Evolutionary conservation across 2,797 vertebrate genomes (phyloP), one percentile per base, ranked within the genome.

Genomic region (Danio aesculapii): DNA sequence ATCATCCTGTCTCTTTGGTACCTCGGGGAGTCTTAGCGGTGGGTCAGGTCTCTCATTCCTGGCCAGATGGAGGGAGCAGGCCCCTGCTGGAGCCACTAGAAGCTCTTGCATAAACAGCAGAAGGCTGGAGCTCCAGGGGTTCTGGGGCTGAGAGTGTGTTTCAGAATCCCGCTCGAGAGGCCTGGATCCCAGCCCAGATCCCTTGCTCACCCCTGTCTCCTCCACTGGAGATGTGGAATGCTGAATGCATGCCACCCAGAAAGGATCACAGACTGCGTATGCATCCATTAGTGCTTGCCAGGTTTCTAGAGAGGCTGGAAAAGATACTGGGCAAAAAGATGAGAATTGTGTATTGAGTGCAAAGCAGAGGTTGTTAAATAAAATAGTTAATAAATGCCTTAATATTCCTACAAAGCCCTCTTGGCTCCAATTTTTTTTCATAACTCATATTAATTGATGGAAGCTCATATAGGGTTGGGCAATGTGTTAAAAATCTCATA

Each of bases 41-140:
- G 79, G 79, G 71, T 79, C 74, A 84, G 80, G 62, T 66, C 77
- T 83, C 64, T 82, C 82, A 79, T 71, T 83, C 61, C 53, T 43
- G 66, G 69, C 88, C 90, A 92, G 90, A 90, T 91, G 89, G 89
- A 89, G 70, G 72, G 84, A 83, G 83, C 63, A 47, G 74, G 43
- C 57, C 78, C 75, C 78, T 79, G 57, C 62, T 76, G 69, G 69
- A 81, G 59, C 74, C 69, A 59, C 73, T 74, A 75, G 63, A 78
- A 75, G 68, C 59, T 73, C 75, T 19, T 81, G 84, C 81, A 90
- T 90, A 93, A 93, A 93, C 91, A 92, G 90, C 92, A 94, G 92
- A 92, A 88, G 91, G 90, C 82, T 74, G 79, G 86, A 89, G 91
- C 92, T 88, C 87, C 91, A 89, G 89, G 88, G 86, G 89, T 82